Conservation (phyloP, 1,140 invertebrate genomes). For the Tetragonula clypearis region DNA sequence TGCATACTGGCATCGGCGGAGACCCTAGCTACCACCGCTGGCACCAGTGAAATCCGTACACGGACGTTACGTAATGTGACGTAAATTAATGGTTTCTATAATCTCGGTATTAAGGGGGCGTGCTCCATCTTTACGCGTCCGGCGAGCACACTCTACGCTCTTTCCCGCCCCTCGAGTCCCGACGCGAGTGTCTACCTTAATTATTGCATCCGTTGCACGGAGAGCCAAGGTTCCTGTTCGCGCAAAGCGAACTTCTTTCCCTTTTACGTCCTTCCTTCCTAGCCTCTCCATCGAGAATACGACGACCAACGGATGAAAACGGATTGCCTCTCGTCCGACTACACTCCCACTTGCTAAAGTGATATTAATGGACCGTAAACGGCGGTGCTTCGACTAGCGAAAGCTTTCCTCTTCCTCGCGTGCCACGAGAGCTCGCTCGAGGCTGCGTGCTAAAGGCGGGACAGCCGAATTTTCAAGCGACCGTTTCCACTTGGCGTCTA, state of each 20-base stretch:
- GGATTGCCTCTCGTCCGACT: conserved; percentile 66
- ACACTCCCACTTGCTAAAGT: conserved; percentile 64
- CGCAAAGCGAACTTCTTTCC: conserved; percentile 45
- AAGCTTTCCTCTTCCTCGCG: conserved; percentile 21
- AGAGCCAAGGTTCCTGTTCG: conserved; percentile 27
- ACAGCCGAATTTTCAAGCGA: not conserved
- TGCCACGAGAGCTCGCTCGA: too few species aligned
- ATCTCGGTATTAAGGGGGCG: conserved; percentile 56
- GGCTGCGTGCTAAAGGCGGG: not conserved
- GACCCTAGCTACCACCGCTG: conserved; percentile 29
- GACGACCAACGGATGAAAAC: conserved; percentile 65
- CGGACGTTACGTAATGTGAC: conserved; percentile 48
- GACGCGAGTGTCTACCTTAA: conserved; percentile 58
- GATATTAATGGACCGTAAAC: conserved; percentile 70
- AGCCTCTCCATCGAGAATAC: conserved; percentile 13
- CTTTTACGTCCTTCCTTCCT: conserved; percentile 30
- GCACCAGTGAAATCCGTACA: conserved; percentile 29
- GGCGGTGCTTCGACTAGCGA: conserved; percentile 5
- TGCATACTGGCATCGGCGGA: conserved; percentile 9
- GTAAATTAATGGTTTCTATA: conserved; percentile 66
- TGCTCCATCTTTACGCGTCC: conserved; percentile 50
- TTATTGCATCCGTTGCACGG: conserved; percentile 60
- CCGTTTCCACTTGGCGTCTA: not conserved
- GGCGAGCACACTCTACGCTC: conserved; percentile 23
- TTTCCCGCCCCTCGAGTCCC: conserved; percentile 6